These are phyloP conservation scores for Cyclophora albipunctata DNA, from an alignment of 2,888 invertebrate species.

Conservation along the genomic window DNA sequence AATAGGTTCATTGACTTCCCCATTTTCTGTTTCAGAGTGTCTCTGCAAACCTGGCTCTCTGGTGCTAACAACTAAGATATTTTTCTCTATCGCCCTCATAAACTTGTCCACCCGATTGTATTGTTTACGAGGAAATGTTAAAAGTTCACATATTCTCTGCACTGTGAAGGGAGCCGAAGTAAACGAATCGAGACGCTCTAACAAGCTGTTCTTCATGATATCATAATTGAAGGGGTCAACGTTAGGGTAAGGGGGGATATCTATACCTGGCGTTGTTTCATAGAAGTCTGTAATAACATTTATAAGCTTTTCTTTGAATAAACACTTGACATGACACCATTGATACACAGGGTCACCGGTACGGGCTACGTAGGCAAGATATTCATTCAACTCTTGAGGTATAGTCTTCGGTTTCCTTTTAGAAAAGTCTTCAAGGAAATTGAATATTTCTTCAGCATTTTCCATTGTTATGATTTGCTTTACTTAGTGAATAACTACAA, in stretches of 20 bases:
- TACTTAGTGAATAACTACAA: background rate
- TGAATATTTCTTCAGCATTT: conserved; percentile 89
- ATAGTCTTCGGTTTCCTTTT: conserved; percentile 86
- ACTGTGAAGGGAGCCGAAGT: conserved; percentile 96
- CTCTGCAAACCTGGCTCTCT: conserved; percentile 79
- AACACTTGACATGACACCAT: conserved; percentile 90
- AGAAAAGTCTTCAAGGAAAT: conserved; percentile 88
- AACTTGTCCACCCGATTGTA: conserved; percentile 97
- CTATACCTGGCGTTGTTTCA: conserved; percentile 84
- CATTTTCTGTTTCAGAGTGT: conserved; percentile 78
- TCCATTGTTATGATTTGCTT: conserved; percentile 74
- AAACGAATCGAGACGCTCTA: conserved; percentile 89
- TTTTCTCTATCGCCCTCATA: conserved; percentile 97
- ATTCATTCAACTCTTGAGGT: conserved; percentile 91
- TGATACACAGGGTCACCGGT: conserved; percentile 96
- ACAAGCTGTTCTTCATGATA: conserved; percentile 86
- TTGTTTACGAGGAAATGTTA: conserved; percentile 93
- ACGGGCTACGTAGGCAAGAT: conserved; percentile 91
- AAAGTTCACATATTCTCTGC: conserved; percentile 94
- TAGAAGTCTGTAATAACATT: conserved; percentile 92
- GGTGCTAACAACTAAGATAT: conserved; percentile 89
- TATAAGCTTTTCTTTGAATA: conserved; percentile 91
- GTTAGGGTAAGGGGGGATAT: conserved; percentile 91
- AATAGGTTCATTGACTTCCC: conserved; percentile 76
- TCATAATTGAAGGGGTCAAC: conserved; percentile 94